Evolutionary conservation across 92 coral and sea anemone genomes (phyloP), one percentile per base, ranked within the genome.

Genomic region (Phenganax stokvisi): DNA sequence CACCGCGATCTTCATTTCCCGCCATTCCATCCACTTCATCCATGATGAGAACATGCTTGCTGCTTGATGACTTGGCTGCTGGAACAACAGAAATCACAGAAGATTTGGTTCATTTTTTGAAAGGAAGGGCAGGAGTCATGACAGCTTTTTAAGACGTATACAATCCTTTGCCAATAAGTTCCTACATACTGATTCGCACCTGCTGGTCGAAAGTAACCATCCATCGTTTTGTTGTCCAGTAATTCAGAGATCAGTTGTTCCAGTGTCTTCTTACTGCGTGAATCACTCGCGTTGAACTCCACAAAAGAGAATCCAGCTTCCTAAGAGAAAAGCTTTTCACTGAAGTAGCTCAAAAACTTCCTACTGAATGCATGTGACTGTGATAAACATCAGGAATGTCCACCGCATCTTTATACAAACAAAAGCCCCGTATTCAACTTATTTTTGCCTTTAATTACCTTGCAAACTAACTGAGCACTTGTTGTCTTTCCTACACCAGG

Each of bases 11-110:
- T 80, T 93, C 98, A 81, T 91, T 93, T 20, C 98, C 98, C 47
- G 98, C 97, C 98, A 93, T 93, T 2, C 98, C 98, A 54, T 93
- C 98, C 12, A 93, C 98, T 55, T 93, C 98, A 71, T 93, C 98
- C 98, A 93, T 93, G 58, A 93, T 77, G 15, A 93, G 90, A 17
- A 88, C 92, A 58, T 93, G 98, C 25, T 85, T 90, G 29, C 85
- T 86, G 6, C 90, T 84, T 20, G 89, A 92, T 11, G 89, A 77
- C 71, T 81, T 86, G 44, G 72, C 82, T 7, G 75, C 92, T 85
- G 69, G 37, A 56, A 53, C 55, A 66, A 63, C 72, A 84, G 8
- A 10, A 73, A 74, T 57, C 2, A 27, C 6, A 0, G 11, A 63
- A 37, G 47, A 37, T 37, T 37, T 37, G 5, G 47, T 37, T 37